phyloP scores from a whole-genome alignment of 1,140 invertebrate species.

The Cotesia typhae region DNA sequence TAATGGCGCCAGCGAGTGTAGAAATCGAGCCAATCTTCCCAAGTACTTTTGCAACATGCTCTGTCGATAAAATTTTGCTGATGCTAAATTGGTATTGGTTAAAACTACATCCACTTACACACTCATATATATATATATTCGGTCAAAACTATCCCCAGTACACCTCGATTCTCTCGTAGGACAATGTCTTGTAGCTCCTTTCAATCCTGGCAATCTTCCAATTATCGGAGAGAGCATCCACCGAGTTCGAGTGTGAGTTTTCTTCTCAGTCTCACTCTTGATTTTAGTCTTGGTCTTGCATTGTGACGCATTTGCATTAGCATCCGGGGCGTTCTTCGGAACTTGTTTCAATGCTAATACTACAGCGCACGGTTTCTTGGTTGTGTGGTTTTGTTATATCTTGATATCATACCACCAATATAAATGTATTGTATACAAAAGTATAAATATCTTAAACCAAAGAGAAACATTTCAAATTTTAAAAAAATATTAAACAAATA shows the following conservation, averaged over 20 bases:
- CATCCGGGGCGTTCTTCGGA: slow-evolving; percentile 41
- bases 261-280: neutral
- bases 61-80: neutral
- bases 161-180: slow-evolving; percentile 4
- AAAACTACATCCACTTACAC: neutral
- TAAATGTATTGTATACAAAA: no score
- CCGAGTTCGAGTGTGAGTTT: neutral
- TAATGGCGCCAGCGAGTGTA: slow-evolving; percentile 8
- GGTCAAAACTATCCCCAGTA: neutral
- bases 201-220: slow-evolving; percentile 47
- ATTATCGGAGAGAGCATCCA: slow-evolving; percentile 48
- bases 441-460: no score
- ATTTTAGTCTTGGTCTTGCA: no score
- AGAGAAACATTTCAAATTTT: no score
- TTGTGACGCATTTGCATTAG: slow-evolving; percentile 28
- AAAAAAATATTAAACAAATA: no score
- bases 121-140: neutral
- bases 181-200: slow-evolving; percentile 22
- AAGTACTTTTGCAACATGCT: neutral
- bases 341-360: slow-evolving; percentile 51
- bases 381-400: neutral
- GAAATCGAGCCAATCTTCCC: neutral
- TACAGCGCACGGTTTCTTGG: slow-evolving; percentile 34
- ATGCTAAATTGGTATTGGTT: slow-evolving; percentile 24
- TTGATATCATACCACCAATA: no score